These are phyloP conservation scores for Gari tellinella DNA, from an alignment of 2,888 invertebrate species.

Conservation along the genomic window DNA sequence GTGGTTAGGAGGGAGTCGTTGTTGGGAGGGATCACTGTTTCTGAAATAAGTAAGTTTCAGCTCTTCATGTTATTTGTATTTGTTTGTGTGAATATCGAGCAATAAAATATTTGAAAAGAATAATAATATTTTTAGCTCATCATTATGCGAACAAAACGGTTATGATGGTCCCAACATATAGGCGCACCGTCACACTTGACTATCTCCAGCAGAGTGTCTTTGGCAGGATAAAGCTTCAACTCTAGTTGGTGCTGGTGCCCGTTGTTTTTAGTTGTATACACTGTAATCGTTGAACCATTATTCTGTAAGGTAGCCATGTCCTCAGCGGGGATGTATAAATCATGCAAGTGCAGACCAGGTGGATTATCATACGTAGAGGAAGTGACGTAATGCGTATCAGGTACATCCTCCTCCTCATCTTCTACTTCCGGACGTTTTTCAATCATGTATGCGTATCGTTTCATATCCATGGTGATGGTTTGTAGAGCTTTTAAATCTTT, in stretches of 20 bases:
- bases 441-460: slow-evolving; percentile 30
- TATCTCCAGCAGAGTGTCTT: slow-evolving; percentile 10
- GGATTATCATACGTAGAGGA: slow-evolving; percentile 41
- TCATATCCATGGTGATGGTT: too few relatives aligned
- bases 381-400: too few relatives aligned
- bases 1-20: too few relatives aligned
- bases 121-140: too few relatives aligned
- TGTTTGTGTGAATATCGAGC: too few relatives aligned
- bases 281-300: slow-evolving; percentile 39
- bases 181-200: slow-evolving; percentile 51
- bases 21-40: too few relatives aligned
- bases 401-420: slow-evolving; percentile 18
- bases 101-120: too few relatives aligned
- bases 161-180: slow-evolving; percentile 63
- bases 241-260: slow-evolving; percentile 65
- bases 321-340: slow-evolving; percentile 53
- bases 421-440: slow-evolving; percentile 35
- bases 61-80: too few relatives aligned
- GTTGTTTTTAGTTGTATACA: slow-evolving; percentile 58
- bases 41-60: too few relatives aligned
- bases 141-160: too few relatives aligned
- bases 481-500: slow-evolving; percentile 71
- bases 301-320: slow-evolving; percentile 33
- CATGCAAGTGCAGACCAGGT: slow-evolving; percentile 60
- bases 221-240: slow-evolving; percentile 29